Evolutionary conservation across 2,888 invertebrate genomes (phyloP), one percentile per base, ranked within the genome.

Genomic region (Noctua pronuba): DNA sequence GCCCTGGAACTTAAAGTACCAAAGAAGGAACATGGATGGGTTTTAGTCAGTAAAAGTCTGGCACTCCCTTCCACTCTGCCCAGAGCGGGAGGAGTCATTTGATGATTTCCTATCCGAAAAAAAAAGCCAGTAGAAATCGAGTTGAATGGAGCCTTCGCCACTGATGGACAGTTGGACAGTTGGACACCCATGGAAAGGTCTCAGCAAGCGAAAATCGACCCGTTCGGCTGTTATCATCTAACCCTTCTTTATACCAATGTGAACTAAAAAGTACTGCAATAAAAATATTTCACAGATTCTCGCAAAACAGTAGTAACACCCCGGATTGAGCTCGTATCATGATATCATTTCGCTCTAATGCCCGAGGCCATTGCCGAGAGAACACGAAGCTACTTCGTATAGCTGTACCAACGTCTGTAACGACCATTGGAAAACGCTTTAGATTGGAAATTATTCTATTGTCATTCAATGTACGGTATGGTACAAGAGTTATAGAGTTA

Each of bases 381-480:
- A 3, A 11, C 11, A 66, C 77, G 58, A 82, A 69, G 71, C 35
- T 68, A 73, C 58, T 70, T 38, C 65, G 64, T 58, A 18, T 31
- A 71, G 38, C 44, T 41, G n/a, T 21, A 46, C 41, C 31, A 28
- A 31, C 62, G 28, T 82, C 68, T 70, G 62, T 85, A 85, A 88
- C 78, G 79, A 80, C 72, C 73, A 83, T 86, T 75, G 73, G 79
- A 79, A 88, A 88, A 74, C 86, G 88, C 66, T 86, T 86, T 66
- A 67, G 71, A 79, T 86, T 72, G 72, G 62, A 77, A 86, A 77
- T 84, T 79, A 79, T 88, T 79, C 80, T 66, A 83, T 83, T 88
- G 69, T 82, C 58, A 60, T 77, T 65, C 68, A 49, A 35, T 67
- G 46, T 62, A 58, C 13, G 38, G 16, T 3, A 18, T n/a, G 18